Conservation (phyloP, 2,113 vertebrate species). For the Eidolon helvum region DNA sequence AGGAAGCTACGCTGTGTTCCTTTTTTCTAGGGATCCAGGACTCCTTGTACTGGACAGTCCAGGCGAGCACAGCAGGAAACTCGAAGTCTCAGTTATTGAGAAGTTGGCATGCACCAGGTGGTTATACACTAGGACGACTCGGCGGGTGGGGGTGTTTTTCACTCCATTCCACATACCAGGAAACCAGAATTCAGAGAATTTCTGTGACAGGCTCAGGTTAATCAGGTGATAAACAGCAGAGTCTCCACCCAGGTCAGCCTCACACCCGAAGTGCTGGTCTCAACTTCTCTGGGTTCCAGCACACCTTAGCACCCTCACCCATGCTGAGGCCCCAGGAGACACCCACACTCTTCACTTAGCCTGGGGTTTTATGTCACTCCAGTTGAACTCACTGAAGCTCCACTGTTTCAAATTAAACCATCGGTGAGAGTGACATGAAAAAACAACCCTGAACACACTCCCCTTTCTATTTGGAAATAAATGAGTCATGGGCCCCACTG, state of each 20-base stretch:
- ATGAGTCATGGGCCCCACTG: fast-evolving
- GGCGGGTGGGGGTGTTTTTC: background rate
- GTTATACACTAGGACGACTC: background rate
- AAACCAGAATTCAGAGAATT: background rate
- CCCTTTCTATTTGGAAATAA: background rate
- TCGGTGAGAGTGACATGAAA: background rate
- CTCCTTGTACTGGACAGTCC: background rate
- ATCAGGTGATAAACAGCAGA: background rate
- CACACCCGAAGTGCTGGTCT: background rate
- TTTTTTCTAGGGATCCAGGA: background rate
- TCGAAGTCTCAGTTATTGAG: background rate
- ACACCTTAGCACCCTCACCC: too few relatives aligned
- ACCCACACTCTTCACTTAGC: background rate
- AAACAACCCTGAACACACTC: background rate
- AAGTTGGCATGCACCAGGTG: background rate
- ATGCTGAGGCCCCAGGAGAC: background rate
- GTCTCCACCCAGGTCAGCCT: background rate
- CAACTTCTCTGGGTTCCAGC: background rate
- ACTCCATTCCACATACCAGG: background rate
- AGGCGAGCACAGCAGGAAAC: background rate
- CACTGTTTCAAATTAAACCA: background rate
- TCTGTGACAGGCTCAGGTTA: background rate
- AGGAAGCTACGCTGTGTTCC: background rate
- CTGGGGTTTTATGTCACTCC: background rate
- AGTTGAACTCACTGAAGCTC: background rate